Evolutionary conservation across 2,797 vertebrate genomes (phyloP).

Genomic region (Macropodus opercularis): DNA sequence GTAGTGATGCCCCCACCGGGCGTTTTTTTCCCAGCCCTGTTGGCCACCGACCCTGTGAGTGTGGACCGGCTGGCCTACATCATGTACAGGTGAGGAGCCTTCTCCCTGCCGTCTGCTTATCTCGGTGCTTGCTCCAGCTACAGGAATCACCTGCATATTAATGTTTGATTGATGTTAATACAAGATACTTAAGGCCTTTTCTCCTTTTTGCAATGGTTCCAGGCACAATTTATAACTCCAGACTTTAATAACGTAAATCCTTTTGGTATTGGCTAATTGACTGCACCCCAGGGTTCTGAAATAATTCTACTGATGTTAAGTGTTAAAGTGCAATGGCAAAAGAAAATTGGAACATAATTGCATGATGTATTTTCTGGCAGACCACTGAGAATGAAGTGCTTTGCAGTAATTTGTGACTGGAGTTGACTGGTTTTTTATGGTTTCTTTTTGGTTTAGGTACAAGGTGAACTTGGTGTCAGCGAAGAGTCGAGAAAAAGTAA

Average conservation of each 20-base stretch:
- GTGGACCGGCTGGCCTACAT: conserved; percentile 91
- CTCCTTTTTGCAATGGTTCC: conserved; percentile 22
- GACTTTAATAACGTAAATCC: conserved; percentile 35
- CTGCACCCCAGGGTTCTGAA: conserved; percentile 27
- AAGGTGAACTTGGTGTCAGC: conserved; percentile 88
- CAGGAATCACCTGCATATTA: conserved; percentile 31
- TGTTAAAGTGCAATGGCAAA: conserved; percentile 15
- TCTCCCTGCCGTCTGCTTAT: not conserved
- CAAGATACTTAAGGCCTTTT: conserved; percentile 16
- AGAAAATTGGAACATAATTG: conserved; percentile 33
- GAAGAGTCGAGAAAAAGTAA: conserved; percentile 84
- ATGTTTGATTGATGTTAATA: conserved; percentile 63
- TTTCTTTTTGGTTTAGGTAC: conserved; percentile 81
- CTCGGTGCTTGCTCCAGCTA: not conserved
- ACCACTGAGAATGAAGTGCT: conserved; percentile 14
- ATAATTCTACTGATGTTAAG: conserved; percentile 30
- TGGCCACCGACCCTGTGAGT: conserved; percentile 85
- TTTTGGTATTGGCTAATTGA: conserved; percentile 42
- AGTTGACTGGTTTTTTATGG: conserved; percentile 7
- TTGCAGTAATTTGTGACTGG: conserved; percentile 12
- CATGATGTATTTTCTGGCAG: conserved; percentile 10
- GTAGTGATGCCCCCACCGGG: conserved; percentile 88
- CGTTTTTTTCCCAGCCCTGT: conserved; percentile 90
- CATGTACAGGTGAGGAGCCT: conserved; percentile 87
- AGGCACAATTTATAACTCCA: conserved; percentile 33